Evolutionary conservation across 2,797 vertebrate species (phyloP).

Genomic region (Eulemur rubriventer): DNA sequence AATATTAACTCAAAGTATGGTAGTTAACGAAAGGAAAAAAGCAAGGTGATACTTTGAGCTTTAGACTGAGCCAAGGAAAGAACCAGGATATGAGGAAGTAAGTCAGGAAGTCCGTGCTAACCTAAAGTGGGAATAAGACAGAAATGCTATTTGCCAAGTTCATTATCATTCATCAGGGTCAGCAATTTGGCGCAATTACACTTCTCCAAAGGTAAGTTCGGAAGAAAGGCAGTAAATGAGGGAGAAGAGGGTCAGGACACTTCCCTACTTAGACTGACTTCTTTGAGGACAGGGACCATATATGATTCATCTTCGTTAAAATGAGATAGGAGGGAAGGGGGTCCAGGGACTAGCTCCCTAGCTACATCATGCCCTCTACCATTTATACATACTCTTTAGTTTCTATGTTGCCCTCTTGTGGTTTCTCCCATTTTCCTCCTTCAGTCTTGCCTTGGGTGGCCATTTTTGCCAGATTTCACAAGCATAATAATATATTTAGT

Average conservation of each 20-base stretch:
- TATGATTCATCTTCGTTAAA: constrained; percentile 46
- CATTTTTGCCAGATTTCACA: background rate
- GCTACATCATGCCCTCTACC: background rate
- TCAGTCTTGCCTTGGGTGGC: background rate
- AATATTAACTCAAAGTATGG: background rate
- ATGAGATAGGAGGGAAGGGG: background rate
- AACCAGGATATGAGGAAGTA: background rate
- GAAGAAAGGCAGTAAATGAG: constrained; percentile 28
- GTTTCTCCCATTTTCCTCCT: constrained; percentile 34
- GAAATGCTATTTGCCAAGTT: constrained; percentile 3
- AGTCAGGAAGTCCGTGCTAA: constrained; percentile 1
- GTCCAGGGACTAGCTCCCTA: background rate
- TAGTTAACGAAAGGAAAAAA: constrained; percentile 8
- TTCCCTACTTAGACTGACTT: constrained; percentile 18
- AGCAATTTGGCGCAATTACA: background rate
- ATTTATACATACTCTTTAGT: background rate
- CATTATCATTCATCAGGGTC: constrained; percentile 12
- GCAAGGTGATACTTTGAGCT: background rate
- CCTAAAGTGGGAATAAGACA: background rate
- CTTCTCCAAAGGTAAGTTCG: constrained; percentile 18
- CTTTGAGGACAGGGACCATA: background rate
- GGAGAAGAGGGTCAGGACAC: background rate
- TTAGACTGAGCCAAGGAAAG: constrained; percentile 28
- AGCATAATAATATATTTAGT: background rate
- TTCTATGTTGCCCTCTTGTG: background rate